A percentile compares a stretch with the other conserved stretches of the same genome.
Conservation (phyloP, 1,140 invertebrate genomes). For the Andricus grossulariae region DNA sequence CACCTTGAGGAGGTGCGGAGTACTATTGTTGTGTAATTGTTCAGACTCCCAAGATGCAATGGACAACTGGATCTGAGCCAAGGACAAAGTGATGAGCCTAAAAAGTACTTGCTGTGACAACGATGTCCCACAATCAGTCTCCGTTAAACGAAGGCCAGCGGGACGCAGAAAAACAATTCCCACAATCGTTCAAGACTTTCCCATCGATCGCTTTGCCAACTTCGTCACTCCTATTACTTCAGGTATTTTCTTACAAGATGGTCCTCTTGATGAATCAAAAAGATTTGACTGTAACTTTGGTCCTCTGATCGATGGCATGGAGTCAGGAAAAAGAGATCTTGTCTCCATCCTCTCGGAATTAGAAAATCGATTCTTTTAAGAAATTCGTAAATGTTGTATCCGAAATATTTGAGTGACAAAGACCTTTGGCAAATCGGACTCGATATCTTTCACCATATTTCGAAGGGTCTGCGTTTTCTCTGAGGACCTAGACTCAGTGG, state of each 20-base stretch:
- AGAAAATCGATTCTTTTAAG: neutral
- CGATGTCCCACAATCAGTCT: conserved; percentile 54
- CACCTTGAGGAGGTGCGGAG: neutral
- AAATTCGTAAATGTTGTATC: neutral
- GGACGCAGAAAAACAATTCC: conserved; percentile 72
- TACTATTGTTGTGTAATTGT: conserved; percentile 23
- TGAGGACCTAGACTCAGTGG: conserved; percentile 65
- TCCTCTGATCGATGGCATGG: conserved; percentile 1
- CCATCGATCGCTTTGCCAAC: conserved; percentile 49
- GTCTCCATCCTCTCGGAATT: conserved; percentile 6
- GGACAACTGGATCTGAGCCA: conserved; percentile 34
- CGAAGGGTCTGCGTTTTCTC: conserved; percentile 62
- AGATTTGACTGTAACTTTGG: conserved; percentile 5
- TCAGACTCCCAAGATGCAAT: conserved; percentile 47
- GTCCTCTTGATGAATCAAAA: neutral
- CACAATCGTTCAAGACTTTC: conserved; percentile 68
- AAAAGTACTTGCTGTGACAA: conserved; percentile 67
- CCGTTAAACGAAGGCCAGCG: conserved; percentile 51
- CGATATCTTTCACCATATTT: conserved; percentile 48
- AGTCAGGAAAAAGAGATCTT: neutral
- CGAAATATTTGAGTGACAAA: neutral
- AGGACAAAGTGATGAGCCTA: conserved; percentile 42
- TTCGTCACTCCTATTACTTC: conserved; percentile 20
- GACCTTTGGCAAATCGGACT: conserved; percentile 23
- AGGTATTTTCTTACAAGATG: neutral